Percentiles rank a stretch among this genome's conserved stretches.
Conservation (phyloP, 2,888 invertebrate genomes). For the Cetonia aurata region DNA sequence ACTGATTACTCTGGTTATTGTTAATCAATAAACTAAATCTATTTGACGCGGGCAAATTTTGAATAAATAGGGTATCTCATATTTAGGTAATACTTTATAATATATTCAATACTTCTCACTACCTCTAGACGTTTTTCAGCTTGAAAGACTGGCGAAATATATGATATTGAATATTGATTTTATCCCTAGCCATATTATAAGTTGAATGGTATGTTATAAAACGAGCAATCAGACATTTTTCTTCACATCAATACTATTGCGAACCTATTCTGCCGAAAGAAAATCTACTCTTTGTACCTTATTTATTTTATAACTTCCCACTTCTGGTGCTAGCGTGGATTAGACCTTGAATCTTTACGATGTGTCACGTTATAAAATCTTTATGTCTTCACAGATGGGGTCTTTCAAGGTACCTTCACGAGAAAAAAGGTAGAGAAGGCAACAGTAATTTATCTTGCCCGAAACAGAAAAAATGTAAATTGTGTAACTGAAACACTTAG, state of each 20-base stretch:
- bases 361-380: slow-evolving; percentile 49
- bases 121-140: no score
- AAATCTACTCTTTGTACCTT: slow-evolving; percentile 19
- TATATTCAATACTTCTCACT: no score
- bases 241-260: neutral
- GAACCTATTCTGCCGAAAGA: slow-evolving; percentile 1
- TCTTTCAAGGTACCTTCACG: slow-evolving; percentile 48
- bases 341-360: slow-evolving; percentile 28
- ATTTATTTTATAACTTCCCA: slow-evolving; percentile 20
- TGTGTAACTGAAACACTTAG: neutral
- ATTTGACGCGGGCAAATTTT: no score
- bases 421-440: slow-evolving; percentile 20
- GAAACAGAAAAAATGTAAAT: slow-evolving; percentile 29
- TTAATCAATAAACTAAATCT: no score
- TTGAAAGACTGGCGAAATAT: no score
- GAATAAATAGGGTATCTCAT: no score
- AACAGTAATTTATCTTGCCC: slow-evolving; percentile 33
- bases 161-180: no score
- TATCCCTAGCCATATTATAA: neutral
- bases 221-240: slow-evolving; percentile 3
- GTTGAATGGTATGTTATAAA: neutral
- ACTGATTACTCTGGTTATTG: no score
- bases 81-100: no score
- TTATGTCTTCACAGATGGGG: slow-evolving; percentile 50
- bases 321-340: slow-evolving; percentile 37